A percentile compares a stretch with the other conserved stretches of the same genome.
Conservation (phyloP, 2,888 invertebrate genomes). For the Aphelenchoides bicaudatus region DNA sequence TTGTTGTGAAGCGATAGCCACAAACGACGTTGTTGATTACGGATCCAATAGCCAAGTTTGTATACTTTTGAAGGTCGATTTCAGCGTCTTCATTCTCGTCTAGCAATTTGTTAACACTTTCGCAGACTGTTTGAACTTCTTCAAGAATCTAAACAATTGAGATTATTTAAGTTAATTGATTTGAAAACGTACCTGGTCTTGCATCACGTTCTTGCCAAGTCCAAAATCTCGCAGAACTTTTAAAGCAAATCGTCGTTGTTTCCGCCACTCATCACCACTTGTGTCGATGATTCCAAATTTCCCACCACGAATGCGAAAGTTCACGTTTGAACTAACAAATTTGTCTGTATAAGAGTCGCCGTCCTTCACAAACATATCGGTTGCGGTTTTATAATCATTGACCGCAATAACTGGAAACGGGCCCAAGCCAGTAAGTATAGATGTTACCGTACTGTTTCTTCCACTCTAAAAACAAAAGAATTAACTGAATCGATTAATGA, state of each 20-base stretch:
- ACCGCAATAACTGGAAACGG: background rate
- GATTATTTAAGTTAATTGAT: background rate
- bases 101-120: background rate
- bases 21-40: background rate
- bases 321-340: background rate
- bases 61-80: background rate
- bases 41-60: background rate
- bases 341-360: background rate
- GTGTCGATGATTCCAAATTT: constrained; percentile 3
- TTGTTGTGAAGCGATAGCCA: constrained; percentile 3
- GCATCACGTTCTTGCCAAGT: background rate
- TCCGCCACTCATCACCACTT: background rate
- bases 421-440: background rate
- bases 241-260: constrained; percentile 12
- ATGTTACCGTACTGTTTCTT: constrained; percentile 8
- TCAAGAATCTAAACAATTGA: constrained; percentile 3
- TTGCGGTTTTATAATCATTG: background rate
- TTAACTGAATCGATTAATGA: too few relatives aligned
- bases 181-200: background rate
- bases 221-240: background rate
- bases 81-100: background rate
- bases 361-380: constrained; percentile 13
- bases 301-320: background rate
- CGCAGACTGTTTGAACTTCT: constrained; percentile 9
- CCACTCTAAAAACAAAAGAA: background rate